Evolutionary conservation across 2,797 vertebrate species (phyloP), one percentile per base, ranked within the genome.

Genomic region (Merluccius polli): DNA sequence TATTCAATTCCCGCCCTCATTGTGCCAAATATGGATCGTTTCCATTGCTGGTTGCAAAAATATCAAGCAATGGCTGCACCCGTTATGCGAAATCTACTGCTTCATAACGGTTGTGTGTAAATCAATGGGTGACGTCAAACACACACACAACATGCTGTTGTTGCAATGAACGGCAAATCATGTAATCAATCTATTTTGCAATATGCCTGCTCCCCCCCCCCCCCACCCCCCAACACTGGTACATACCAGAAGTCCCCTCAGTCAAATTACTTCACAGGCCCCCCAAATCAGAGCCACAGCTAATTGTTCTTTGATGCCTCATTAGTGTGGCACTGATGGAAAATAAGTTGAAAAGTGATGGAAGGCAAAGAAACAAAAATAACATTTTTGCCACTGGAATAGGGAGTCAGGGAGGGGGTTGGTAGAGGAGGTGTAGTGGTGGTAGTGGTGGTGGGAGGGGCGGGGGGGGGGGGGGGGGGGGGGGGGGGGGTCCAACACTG

Each of bases 231-330:
- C 33, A 74, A 76, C 77, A 69, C 69, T 38, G 63, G 74, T 71
- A 79, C 75, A 35, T 75, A 78, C 76, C 72, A 79, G 75, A 74
- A 76, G 70, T 77, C 79, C 79, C 73, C 70, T 65, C 59, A 24
- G 72, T 78, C 52, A 79, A 74, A 41, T 77, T 38, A 83, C 81
- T 87, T 86, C 83, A 87, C 81, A 87, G 81, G 72, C 35, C 78
- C 78, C 77, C 82, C 81, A 75, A 83, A 88, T 89, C 85, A 82
- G 81, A 85, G 87, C 82, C 79, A 79, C 72, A 65, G 78, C 81
- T 83, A 44, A 32, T 72, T 76, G 73, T 75, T 71, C 87, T 92
- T 90, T 91, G 86, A 91, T 87, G 84, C 90, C 89, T 91, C 85
- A 91, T 90, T 91, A 91, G 88, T 84, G 77, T n/a, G 44, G 78